Percentiles rank a stretch among this genome's conserved stretches.
Conservation (phyloP, 92 coral and sea anemone species). For the Phenganax subtilis region DNA sequence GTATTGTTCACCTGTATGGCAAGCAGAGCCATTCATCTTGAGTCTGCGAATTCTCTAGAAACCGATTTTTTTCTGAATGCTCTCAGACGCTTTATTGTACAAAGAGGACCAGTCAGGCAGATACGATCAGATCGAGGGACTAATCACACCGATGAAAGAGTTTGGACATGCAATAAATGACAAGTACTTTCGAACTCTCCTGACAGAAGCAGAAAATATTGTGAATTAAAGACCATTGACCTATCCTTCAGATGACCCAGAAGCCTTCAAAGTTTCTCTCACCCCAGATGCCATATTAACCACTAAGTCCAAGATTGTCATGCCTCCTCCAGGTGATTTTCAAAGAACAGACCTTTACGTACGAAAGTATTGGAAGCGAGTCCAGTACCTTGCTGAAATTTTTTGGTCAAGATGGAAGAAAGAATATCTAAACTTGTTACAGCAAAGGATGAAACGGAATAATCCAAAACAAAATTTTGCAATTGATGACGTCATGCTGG, state of each 20-base stretch:
- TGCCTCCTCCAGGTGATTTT: too few species aligned
- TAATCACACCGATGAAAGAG: background rate
- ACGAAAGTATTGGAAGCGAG: too few species aligned
- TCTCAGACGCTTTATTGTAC: constrained; percentile 50
- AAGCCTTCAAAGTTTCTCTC: too few species aligned
- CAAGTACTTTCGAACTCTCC: too few species aligned
- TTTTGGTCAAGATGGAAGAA: too few species aligned
- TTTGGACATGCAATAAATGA: too few species aligned
- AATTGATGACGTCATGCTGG: too few species aligned
- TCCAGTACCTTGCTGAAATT: too few species aligned
- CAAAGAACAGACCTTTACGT: too few species aligned
- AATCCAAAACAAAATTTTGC: too few species aligned
- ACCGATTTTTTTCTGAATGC: constrained; percentile 55
- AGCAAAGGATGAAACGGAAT: background rate
- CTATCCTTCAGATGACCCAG: background rate
- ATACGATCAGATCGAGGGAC: constrained; percentile 53
- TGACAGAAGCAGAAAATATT: background rate
- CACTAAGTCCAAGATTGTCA: background rate
- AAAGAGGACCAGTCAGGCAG: constrained; percentile 55
- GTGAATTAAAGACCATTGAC: background rate
- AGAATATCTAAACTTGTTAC: background rate
- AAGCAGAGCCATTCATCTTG: constrained; percentile 57
- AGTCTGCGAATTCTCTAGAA: background rate
- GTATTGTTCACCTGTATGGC: constrained; percentile 53
- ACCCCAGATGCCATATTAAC: background rate